Conservation (phyloP, 2,888 invertebrate genomes). For the Malthinus flaveolus region DNA sequence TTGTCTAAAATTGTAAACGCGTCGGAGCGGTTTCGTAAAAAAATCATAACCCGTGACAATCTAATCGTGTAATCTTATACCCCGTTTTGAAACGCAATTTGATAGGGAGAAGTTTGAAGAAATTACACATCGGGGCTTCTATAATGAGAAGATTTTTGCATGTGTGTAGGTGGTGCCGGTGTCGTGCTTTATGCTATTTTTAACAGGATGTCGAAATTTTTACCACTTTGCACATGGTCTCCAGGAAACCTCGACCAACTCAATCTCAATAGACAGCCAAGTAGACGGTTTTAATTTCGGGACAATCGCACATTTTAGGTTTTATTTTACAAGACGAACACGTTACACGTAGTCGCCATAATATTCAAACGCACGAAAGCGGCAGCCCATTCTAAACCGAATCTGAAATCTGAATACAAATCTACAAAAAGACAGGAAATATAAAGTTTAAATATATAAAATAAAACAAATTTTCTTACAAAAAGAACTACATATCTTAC, state of each 20-base stretch:
- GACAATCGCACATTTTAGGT: not conserved
- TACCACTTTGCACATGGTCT: constrained; percentile 7
- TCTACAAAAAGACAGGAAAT: not conserved
- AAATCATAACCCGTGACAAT: too few species aligned
- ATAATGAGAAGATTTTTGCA: constrained; percentile 8
- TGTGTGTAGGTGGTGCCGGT: constrained; percentile 9
- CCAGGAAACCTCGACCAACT: constrained; percentile 12
- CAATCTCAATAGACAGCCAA: constrained; percentile 4
- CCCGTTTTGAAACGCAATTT: too few species aligned
- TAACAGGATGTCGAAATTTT: constrained; percentile 13
- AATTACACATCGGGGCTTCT: too few species aligned
- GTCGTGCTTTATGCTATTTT: not conserved
- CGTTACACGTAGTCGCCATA: not conserved
- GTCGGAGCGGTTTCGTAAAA: too few species aligned
- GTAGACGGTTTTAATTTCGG: constrained; percentile 11
- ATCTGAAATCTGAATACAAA: too few species aligned
- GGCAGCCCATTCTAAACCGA: too few species aligned
- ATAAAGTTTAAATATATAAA: constrained; percentile 5
- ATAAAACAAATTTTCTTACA: constrained; percentile 11
- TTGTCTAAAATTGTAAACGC: too few species aligned
- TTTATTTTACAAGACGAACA: not conserved
- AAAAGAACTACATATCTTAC: constrained; percentile 13
- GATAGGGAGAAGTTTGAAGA: too few species aligned
- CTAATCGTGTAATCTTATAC: too few species aligned
- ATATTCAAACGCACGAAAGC: too few species aligned